Conservation (phyloP, 1,140 invertebrate species). For the Saccostrea glomerata region DNA sequence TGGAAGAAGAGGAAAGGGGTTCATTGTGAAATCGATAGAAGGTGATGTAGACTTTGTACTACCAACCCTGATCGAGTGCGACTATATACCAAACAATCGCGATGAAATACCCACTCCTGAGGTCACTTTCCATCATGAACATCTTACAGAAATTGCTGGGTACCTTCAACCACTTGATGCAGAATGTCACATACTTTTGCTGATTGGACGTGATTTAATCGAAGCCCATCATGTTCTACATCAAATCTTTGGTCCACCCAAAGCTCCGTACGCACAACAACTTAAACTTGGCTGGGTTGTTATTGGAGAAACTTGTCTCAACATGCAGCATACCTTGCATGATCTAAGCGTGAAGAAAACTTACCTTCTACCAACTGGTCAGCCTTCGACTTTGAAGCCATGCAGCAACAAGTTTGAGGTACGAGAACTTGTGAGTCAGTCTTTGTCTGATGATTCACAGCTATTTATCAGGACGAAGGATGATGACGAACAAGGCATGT, state of each 20-base stretch:
- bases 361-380: background rate
- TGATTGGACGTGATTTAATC: slow-evolving; percentile 36
- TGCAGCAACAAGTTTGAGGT: slow-evolving; percentile 1
- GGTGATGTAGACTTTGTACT: background rate
- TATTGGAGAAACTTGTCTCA: slow-evolving; percentile 47
- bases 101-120: slow-evolving; percentile 44
- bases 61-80: slow-evolving; percentile 45
- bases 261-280: slow-evolving; percentile 50
- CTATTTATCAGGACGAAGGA: slow-evolving; percentile 32
- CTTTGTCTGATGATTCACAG: background rate
- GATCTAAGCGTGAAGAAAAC: slow-evolving; percentile 39
- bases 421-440: background rate
- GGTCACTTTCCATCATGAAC: slow-evolving; percentile 1
- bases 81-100: slow-evolving; percentile 27
- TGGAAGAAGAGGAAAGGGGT: slow-evolving; percentile 26
- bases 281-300: slow-evolving; percentile 52
- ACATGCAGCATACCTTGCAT: slow-evolving; percentile 9
- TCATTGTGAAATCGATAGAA: slow-evolving; percentile 31
- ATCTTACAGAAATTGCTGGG: background rate
- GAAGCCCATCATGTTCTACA: slow-evolving; percentile 46
- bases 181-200: slow-evolving; percentile 29
- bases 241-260: slow-evolving; percentile 39
- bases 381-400: background rate
- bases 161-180: background rate
- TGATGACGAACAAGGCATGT: slow-evolving; percentile 27